Evolutionary conservation across 2,797 vertebrate species (phyloP).

Genomic region (Bradypus variegatus): DNA sequence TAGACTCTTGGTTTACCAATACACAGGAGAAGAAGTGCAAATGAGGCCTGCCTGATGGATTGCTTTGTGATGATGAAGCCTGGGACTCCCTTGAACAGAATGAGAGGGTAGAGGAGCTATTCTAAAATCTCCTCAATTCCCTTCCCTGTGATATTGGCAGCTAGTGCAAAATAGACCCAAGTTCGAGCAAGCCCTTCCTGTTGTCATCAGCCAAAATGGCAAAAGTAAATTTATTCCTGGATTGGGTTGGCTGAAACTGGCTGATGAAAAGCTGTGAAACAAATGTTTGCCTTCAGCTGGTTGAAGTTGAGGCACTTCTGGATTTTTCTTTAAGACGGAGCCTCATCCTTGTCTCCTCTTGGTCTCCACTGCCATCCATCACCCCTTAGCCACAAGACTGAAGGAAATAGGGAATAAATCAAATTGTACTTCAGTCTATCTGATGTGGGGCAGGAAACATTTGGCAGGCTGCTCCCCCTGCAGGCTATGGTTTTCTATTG

Average conservation of each 20-base stretch:
- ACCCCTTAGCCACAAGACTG: background rate
- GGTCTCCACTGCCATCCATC: background rate
- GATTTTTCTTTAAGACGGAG: slow-evolving; percentile 18
- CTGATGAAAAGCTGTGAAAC: background rate
- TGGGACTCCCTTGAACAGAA: background rate
- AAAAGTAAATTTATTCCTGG: slow-evolving; percentile 20
- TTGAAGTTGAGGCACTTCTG: slow-evolving; percentile 15
- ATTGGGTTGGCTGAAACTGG: background rate
- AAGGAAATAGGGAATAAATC: background rate
- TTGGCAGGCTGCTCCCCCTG: background rate
- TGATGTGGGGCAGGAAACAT: background rate
- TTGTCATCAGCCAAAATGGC: background rate
- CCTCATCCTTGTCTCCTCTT: background rate
- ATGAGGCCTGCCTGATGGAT: slow-evolving; percentile 67
- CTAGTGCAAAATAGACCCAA: background rate
- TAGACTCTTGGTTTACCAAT: slow-evolving; percentile 94
- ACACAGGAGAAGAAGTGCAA: slow-evolving; percentile 98
- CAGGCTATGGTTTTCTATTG: slow-evolving; percentile 15
- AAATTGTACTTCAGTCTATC: background rate
- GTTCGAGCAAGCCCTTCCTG: background rate
- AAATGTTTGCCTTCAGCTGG: background rate
- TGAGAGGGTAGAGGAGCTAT: background rate
- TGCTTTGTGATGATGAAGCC: background rate
- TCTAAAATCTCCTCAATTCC: background rate
- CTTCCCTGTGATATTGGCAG: background rate